These are phyloP conservation scores for Syngnathus acus DNA, from an alignment of 2,797 vertebrate genomes.

Conservation along the genomic window DNA sequence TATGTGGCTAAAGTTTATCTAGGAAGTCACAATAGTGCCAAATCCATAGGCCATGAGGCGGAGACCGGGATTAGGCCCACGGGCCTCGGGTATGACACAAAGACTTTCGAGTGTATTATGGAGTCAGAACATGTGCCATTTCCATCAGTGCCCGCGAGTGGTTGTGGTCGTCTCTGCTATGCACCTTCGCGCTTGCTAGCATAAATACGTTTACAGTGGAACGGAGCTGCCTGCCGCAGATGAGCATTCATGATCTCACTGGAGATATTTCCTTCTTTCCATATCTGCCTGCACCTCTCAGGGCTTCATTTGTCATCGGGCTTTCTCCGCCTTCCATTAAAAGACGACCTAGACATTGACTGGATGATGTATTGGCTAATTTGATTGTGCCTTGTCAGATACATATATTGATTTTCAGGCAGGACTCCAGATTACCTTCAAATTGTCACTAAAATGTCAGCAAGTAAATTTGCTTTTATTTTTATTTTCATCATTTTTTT, in stretches of 20 bases:
- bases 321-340: slow-evolving; percentile 11
- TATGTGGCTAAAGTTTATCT: no score
- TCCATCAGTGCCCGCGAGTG: slow-evolving; percentile 44
- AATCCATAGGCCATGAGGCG: background rate
- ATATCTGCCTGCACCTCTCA: slow-evolving; percentile 22
- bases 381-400: background rate
- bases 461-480: no score
- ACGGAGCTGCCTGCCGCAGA: slow-evolving; percentile 22
- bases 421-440: no score
- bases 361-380: background rate
- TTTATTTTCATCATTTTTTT: no score
- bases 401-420: no score
- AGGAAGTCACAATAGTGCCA: no score
- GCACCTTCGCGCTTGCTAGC: slow-evolving; percentile 27
- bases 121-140: slow-evolving; percentile 23
- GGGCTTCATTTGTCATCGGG: slow-evolving; percentile 23
- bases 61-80: background rate
- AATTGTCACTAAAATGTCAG: no score
- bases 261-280: slow-evolving; percentile 47
- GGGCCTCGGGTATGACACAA: background rate
- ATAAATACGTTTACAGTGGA: slow-evolving; percentile 46
- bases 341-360: slow-evolving; percentile 8
- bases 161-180: slow-evolving; percentile 31
- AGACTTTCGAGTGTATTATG: background rate
- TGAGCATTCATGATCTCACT: slow-evolving; percentile 52